Base-by-base conservation (phyloP, 2,797 vertebrate genomes). In the Euthynnus affinis region DNA sequence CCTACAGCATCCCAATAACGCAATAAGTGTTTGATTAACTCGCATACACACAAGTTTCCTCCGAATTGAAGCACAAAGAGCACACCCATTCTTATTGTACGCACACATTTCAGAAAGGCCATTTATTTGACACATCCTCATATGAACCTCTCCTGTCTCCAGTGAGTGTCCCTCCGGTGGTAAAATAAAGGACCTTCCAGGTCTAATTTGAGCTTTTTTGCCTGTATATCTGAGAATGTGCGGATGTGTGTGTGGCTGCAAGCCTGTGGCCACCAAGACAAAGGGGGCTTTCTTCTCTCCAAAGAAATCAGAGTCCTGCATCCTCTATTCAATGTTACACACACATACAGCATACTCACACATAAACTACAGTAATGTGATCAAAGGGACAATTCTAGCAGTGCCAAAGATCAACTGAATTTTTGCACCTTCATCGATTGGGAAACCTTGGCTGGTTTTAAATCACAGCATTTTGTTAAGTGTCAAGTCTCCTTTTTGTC, bases 251-350 rank as follows among this genome's bases (percentile, higher is more conserved):
- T 79, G 68, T 53, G 71, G 49, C 58, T 81, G 34, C 0, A 18
- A 64, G 77, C 32, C 42, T 75, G 79, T 74, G 82, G 78, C 74
- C 81, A 78, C 62, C 73, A n/a, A 81, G 20, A 91, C 87, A 93
- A 90, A 87, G 81, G 70, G 2, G 44, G 42, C 70, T 80, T 90
- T 90, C 76, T 87, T 85, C 65, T 49, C 51, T 67, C 57, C 2
- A 6, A 44, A 68, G 56, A 46, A 82, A 73, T 68, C 3, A 2
- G 72, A 83, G 68, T 66, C 71, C 67, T 65, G 53, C 61, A 78
- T 87, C 59, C 23, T 73, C 53, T 22, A 76, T 67, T 61, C 68
- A 49, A 74, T 74, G 70, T 64, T 73, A 80, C 62, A 68, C 73
- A 74, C 52, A 76, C 51, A 22, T 6, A 51, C 18, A 42, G 70